Evolutionary conservation across 2,797 vertebrate genomes (phyloP).

Genomic region (Sebastes minor): DNA sequence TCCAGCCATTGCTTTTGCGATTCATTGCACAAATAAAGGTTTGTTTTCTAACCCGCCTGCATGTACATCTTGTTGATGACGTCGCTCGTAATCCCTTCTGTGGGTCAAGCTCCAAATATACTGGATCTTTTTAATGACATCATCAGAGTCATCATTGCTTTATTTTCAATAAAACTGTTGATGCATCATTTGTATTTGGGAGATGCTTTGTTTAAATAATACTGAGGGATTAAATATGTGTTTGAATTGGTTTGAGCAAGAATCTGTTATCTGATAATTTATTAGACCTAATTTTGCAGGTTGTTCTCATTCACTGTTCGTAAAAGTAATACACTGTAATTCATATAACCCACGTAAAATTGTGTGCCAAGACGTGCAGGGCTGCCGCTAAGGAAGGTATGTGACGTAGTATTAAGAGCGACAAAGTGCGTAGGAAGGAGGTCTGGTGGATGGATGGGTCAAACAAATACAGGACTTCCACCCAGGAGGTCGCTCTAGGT

Average conservation of each 20-base stretch:
- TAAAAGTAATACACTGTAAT: too few relatives aligned
- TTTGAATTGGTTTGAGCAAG: not conserved
- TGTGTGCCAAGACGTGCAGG: too few relatives aligned
- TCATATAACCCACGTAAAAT: too few relatives aligned
- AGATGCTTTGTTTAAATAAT: not conserved
- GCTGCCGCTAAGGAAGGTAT: too few relatives aligned
- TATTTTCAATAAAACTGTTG: not conserved
- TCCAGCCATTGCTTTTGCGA: not conserved
- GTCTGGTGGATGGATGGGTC: fast-evolving
- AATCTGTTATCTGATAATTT: too few relatives aligned
- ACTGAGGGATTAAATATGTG: not conserved
- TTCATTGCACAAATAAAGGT: not conserved
- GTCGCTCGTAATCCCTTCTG: not conserved
- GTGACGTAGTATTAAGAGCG: too few relatives aligned
- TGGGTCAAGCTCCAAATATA: not conserved
- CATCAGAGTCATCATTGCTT: not conserved
- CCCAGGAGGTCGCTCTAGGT: too few relatives aligned
- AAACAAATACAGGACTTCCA: too few relatives aligned
- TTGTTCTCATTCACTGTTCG: too few relatives aligned
- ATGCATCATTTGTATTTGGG: not conserved
- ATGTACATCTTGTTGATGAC: not conserved
- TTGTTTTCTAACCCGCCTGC: not conserved
- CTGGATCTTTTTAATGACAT: not conserved
- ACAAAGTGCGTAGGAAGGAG: too few relatives aligned
- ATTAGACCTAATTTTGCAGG: too few relatives aligned